Percentiles rank a stretch among this genome's conserved stretches.
These are phyloP conservation scores for Cynopterus brachyotis DNA, from an alignment of 2,113 vertebrate species.

Conservation along the genomic window DNA sequence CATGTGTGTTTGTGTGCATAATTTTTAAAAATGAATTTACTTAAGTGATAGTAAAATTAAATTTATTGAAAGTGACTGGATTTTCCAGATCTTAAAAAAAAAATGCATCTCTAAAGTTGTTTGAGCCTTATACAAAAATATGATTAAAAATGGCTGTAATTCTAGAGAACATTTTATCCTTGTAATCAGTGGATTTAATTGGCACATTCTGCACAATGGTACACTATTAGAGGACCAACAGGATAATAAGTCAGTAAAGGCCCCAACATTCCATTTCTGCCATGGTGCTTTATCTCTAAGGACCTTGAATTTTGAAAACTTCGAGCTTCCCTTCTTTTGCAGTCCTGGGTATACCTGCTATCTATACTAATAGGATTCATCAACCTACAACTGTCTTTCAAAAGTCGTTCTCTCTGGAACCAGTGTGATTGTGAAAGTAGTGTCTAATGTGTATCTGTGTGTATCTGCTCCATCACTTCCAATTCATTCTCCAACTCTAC, in stretches of 20 bases:
- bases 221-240: neutral
- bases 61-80: constrained; percentile 29
- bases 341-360: neutral
- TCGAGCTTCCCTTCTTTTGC: neutral
- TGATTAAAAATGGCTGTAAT: neutral
- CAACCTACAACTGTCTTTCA: neutral
- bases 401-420: neutral
- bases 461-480: neutral
- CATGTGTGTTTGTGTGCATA: neutral
- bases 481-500: neutral
- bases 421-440: neutral
- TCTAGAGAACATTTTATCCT: neutral
- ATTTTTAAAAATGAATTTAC: constrained; percentile 63
- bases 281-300: neutral
- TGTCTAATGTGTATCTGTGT: neutral
- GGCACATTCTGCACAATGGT: neutral
- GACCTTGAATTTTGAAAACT: neutral
- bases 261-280: neutral
- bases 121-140: neutral
- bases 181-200: neutral
- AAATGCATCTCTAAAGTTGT: neutral
- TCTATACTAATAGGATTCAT: neutral
- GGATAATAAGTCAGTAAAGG: neutral
- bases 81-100: constrained; percentile 54
- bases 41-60: constrained; percentile 57